These are phyloP conservation scores for Macrocentrus cingulum DNA, from an alignment of 1,140 invertebrate species.

Conservation along the genomic window DNA sequence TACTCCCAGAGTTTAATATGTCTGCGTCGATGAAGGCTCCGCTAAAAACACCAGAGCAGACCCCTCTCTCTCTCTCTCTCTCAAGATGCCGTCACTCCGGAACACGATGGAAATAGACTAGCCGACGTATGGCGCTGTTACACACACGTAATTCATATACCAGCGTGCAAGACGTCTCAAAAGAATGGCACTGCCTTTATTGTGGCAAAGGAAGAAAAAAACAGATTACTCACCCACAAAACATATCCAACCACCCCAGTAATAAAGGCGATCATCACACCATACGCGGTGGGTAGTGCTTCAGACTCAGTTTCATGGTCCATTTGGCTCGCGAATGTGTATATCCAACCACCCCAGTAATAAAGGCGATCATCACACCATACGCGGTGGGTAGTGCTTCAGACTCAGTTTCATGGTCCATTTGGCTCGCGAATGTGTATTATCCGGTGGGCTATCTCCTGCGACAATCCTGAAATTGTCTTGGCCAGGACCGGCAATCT, in stretches of 20 bases:
- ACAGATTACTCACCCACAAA: constrained; percentile 48
- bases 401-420: constrained; percentile 25
- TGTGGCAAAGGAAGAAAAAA: not conserved
- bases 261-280: constrained; percentile 52
- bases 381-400: constrained; percentile 52
- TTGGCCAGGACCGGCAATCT: too few species aligned
- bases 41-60: constrained; percentile 7
- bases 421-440: constrained; percentile 6
- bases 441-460: too few species aligned
- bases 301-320: constrained; percentile 32
- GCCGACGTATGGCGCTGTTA: not conserved
- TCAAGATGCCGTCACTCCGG: not conserved
- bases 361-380: constrained; percentile 52
- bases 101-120: constrained; percentile 14
- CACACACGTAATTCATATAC: not conserved
- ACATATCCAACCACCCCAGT: constrained; percentile 52
- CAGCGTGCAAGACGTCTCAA: not conserved
- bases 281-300: constrained; percentile 50
- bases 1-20: constrained; percentile 4
- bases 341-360: constrained; percentile 42
- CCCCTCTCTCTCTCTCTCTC: constrained; percentile 10
- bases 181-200: too few species aligned
- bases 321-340: constrained; percentile 17
- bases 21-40: not conserved
- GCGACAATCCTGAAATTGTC: too few species aligned